Base-by-base conservation (phyloP, 2,113 vertebrate genomes). In the Calidris pygmaea region DNA sequence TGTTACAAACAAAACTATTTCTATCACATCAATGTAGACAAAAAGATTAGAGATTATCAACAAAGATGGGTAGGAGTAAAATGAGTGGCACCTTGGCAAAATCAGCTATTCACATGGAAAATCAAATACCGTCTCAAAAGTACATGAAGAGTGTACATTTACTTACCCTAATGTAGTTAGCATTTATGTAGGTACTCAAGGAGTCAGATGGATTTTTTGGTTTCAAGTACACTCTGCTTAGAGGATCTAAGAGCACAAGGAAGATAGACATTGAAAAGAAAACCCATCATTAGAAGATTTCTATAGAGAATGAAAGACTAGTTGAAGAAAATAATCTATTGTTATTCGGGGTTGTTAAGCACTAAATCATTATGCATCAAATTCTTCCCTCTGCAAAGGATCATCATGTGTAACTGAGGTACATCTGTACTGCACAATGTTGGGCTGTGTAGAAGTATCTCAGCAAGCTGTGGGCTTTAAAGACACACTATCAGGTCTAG, bases 171-270 rank as follows among this genome's bases (percentile, higher is more conserved):
- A 99, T 98, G 97, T 99, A 99, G 98, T 99, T 99, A 79, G 99
- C 99, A 95, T 99, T 99, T 96, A 99, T 99, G 97, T 99, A 99
- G 96, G 98, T 99, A 96, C 98, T 98, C 96, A 99, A 98, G 48
- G 97, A 97, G 97, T 99, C 99, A 41, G 98, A 98, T 95, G 97
- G 97, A 95, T 97, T 99, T 98, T 98, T 99, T 90, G 98, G 97
- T 98, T 98, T 99, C 97, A 99, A 98, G 92, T 98, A 98, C 70
- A 99, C 99, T 98, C 99, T 99, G 98, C 99, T 99, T 93, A 99
- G 98, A 95, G 98, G 99, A 98, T 99, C 99, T 99, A 92, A 96
- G 76, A 97, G 95, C 90, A 97, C 29, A 97, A 92, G 84, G 96
- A 95, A 95, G 53, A 95, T 65, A 81, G 67, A 91, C 48, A 93